A percentile compares a stretch with the other conserved stretches of the same genome.
Evolutionary conservation across 2,888 invertebrate species (phyloP).

Genomic region (Lasioglossum marginatum): DNA sequence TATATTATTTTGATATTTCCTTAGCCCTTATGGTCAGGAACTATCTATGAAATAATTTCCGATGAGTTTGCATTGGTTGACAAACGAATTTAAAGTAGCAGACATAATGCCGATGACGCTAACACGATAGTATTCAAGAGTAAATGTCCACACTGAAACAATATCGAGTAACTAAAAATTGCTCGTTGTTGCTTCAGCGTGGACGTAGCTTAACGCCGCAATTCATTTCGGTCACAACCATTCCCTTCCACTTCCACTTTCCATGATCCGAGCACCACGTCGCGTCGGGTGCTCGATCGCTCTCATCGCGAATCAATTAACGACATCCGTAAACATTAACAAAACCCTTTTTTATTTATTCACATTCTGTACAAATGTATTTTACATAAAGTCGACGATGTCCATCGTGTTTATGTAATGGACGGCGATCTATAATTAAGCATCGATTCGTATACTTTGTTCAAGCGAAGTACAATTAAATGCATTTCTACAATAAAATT

Average conservation of each 20-base stretch:
- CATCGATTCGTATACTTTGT: conserved; percentile 26
- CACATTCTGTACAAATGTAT: conserved; percentile 84
- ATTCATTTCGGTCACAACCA: background rate
- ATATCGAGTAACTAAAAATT: background rate
- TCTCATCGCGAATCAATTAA: conserved; percentile 8
- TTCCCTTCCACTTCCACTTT: background rate
- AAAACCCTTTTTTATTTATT: conserved; percentile 83
- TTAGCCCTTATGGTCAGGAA: background rate
- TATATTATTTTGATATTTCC: no score
- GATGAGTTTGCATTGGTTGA: background rate
- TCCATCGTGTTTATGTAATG: conserved; percentile 58
- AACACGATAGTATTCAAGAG: background rate
- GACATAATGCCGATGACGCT: background rate
- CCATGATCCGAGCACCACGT: background rate
- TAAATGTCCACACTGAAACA: background rate
- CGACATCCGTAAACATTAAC: conserved; percentile 56
- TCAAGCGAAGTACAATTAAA: conserved; percentile 9
- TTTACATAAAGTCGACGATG: conserved; percentile 80
- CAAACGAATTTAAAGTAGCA: background rate
- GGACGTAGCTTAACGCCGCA: background rate
- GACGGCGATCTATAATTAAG: conserved; percentile 26
- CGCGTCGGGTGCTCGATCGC: background rate
- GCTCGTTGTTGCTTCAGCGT: background rate
- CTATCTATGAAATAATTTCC: background rate
- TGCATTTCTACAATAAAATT: background rate